Percentiles rank a stretch among this genome's conserved stretches.
Evolutionary conservation across 2,888 invertebrate genomes (phyloP).

Genomic region (Homarus gammarus): DNA sequence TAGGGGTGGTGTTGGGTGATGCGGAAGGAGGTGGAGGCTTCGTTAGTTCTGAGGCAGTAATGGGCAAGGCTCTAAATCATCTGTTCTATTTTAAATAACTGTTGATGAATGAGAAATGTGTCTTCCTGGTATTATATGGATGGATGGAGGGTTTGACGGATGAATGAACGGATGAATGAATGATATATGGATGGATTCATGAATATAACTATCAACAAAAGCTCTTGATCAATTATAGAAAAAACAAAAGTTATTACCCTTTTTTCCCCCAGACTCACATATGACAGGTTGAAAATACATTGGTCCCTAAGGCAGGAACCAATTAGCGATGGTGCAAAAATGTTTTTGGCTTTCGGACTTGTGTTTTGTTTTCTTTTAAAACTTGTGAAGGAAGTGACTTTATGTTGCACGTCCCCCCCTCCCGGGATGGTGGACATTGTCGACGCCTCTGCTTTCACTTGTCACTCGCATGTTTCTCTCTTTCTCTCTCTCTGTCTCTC

Average conservation of each 20-base stretch:
- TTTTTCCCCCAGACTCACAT: neutral
- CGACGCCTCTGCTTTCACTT: neutral
- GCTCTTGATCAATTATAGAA: neutral
- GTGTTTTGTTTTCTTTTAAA: no score
- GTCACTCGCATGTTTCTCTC: neutral
- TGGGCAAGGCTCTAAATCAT: no score
- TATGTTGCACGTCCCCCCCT: neutral
- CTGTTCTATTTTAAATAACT: no score
- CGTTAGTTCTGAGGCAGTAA: no score
- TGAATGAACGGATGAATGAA: slow-evolving; percentile 4
- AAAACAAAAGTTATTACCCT: neutral
- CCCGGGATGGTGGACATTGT: neutral
- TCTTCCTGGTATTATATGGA: neutral
- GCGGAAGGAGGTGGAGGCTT: no score
- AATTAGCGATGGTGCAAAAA: neutral
- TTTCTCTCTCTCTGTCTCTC: neutral
- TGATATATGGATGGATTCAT: neutral
- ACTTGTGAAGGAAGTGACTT: no score
- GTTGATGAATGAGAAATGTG: no score
- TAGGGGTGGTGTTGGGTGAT: no score
- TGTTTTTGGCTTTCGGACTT: neutral
- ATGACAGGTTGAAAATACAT: slow-evolving; percentile 4
- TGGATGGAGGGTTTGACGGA: neutral
- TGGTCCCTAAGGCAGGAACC: neutral
- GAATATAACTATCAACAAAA: neutral